Percentiles rank a stretch among this genome's conserved stretches.
phyloP scores from a whole-genome alignment of 1,140 invertebrate species.

The Drosophila willistoni region DNA sequence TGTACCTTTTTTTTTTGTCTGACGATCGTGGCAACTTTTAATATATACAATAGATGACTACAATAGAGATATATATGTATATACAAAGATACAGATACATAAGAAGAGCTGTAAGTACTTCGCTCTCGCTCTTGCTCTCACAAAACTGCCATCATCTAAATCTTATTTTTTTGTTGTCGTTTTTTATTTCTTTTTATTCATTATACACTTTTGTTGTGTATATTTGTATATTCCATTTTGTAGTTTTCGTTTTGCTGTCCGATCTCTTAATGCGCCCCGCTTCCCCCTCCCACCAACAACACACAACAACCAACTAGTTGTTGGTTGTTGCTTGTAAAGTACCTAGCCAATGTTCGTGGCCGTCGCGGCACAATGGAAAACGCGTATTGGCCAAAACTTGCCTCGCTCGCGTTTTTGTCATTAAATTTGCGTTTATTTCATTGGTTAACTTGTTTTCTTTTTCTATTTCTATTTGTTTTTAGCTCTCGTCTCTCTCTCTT shows the following conservation, averaged over 20 bases:
- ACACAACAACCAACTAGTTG: slow-evolving; percentile 11
- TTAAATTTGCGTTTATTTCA: slow-evolving; percentile 81
- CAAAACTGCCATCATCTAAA: slow-evolving; percentile 33
- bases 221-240: slow-evolving; percentile 71
- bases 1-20: background rate
- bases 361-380: slow-evolving; percentile 60
- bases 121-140: slow-evolving; percentile 16
- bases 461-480: slow-evolving; percentile 52
- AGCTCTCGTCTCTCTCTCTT: background rate
- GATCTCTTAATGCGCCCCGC: slow-evolving; percentile 14
- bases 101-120: slow-evolving; percentile 19
- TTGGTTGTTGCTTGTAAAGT: slow-evolving; percentile 45
- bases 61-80: slow-evolving; percentile 16
- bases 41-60: slow-evolving; percentile 18
- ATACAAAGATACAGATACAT: slow-evolving; percentile 25
- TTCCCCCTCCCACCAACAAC: background rate
- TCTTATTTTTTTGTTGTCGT: slow-evolving; percentile 42
- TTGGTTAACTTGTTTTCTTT: slow-evolving; percentile 75
- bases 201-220: slow-evolving; percentile 62
- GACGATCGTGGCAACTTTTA: slow-evolving; percentile 41
- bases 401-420: slow-evolving; percentile 70
- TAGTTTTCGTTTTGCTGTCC: slow-evolving; percentile 66
- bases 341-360: slow-evolving; percentile 29
- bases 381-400: slow-evolving; percentile 76
- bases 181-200: slow-evolving; percentile 45